phyloP scores from a whole-genome alignment of 2,888 invertebrate genomes.

The Microchrysa polita region DNA sequence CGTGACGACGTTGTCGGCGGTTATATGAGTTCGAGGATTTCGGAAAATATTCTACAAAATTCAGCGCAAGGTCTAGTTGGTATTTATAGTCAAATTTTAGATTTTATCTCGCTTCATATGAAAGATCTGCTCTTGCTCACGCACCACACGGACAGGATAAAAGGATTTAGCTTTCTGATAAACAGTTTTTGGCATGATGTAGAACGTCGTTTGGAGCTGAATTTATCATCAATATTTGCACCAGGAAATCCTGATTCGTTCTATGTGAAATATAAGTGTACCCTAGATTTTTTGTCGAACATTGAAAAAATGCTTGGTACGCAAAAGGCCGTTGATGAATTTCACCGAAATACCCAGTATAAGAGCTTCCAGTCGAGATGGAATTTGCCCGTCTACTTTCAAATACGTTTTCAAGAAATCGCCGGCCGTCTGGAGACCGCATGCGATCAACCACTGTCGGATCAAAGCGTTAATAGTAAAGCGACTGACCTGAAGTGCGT shows the following conservation, averaged over 20 bases:
- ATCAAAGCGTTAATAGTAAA: constrained; percentile 51
- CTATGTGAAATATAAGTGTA: constrained; percentile 82
- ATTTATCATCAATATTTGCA: constrained; percentile 85
- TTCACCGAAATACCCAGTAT: constrained; percentile 76
- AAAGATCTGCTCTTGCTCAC: constrained; percentile 68
- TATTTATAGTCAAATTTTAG: constrained; percentile 76
- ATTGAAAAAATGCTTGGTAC: constrained; percentile 72
- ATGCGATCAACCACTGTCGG: constrained; percentile 57
- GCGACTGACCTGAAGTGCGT: constrained; percentile 52
- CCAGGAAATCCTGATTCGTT: constrained; percentile 92
- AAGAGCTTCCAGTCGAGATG: constrained; percentile 84
- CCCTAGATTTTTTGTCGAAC: constrained; percentile 77
- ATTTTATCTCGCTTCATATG: constrained; percentile 76
- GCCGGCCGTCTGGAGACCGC: constrained; percentile 69
- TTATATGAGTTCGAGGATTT: constrained; percentile 75
- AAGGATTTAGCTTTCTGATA: constrained; percentile 80
- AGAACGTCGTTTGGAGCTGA: constrained; percentile 81
- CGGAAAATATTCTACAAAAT: constrained; percentile 71
- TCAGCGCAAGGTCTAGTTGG: constrained; percentile 73
- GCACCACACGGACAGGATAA: constrained; percentile 65
- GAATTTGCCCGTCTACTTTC: constrained; percentile 97
- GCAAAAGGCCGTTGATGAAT: constrained; percentile 68
- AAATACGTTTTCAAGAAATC: constrained; percentile 90
- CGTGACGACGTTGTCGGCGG: constrained; percentile 75
- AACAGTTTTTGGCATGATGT: constrained; percentile 90